Percentiles rank a stretch among this genome's conserved stretches.
Evolutionary conservation across 2,888 invertebrate species (phyloP).

Genomic region (Drosophila buzzatii): DNA sequence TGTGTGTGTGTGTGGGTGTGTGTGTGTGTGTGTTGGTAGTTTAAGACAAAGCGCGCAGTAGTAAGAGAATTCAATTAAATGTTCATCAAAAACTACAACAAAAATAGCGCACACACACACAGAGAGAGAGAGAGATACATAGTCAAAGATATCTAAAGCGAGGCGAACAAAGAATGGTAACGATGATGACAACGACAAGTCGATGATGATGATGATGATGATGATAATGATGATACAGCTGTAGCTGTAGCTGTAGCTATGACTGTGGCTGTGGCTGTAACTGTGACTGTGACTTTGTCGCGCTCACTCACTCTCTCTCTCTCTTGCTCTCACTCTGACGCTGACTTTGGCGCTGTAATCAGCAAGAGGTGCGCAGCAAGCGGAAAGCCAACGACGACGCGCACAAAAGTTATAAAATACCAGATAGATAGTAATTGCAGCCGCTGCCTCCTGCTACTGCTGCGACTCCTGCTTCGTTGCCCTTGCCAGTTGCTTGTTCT

Average conservation of each 20-base stretch:
- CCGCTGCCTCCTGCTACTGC: slow-evolving; percentile 15
- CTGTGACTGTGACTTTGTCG: slow-evolving; percentile 8
- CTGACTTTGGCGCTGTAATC: slow-evolving; percentile 54
- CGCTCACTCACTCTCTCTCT: slow-evolving; percentile 28
- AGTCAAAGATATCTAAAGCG: slow-evolving; percentile 34
- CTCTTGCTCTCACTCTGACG: too few species aligned
- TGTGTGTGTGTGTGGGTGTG: slow-evolving; percentile 35
- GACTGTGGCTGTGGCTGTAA: too few species aligned
- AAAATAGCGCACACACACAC: slow-evolving; percentile 54
- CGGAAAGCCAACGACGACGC: slow-evolving; percentile 45
- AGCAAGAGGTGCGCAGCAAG: slow-evolving; percentile 51
- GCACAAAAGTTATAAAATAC: slow-evolving; percentile 79
- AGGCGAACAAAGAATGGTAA: slow-evolving; percentile 42
- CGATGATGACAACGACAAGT: slow-evolving; percentile 47
- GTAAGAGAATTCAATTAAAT: slow-evolving; percentile 76
- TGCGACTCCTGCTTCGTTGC: neutral
- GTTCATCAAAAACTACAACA: slow-evolving; percentile 80
- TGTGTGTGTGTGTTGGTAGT: slow-evolving; percentile 31
- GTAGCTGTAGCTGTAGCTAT: slow-evolving; percentile 25
- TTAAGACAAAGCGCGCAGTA: slow-evolving; percentile 54
- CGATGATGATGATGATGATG: slow-evolving; percentile 34
- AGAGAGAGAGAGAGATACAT: slow-evolving; percentile 11
- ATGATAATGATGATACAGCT: slow-evolving; percentile 14
- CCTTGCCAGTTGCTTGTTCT: neutral
- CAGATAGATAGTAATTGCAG: slow-evolving; percentile 78